These are phyloP conservation scores for Melieria crassipennis DNA, from an alignment of 2,888 invertebrate genomes.

Conservation along the genomic window DNA sequence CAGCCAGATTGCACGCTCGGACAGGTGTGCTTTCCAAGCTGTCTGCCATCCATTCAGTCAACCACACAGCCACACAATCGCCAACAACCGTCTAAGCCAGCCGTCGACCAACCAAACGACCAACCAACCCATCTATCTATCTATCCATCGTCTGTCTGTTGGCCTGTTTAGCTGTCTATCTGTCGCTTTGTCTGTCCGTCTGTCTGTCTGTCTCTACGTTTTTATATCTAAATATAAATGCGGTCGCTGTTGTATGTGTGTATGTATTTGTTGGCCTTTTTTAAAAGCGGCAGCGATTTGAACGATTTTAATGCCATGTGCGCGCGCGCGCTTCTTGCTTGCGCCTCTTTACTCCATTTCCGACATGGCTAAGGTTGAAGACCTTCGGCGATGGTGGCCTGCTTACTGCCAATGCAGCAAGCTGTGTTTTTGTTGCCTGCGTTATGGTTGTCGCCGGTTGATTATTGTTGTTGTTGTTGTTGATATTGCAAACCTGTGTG, in stretches of 20 bases:
- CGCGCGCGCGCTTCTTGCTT: constrained; percentile 8
- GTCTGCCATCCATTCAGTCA: neutral
- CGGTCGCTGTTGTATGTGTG: constrained; percentile 9
- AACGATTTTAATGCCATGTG: constrained; percentile 19
- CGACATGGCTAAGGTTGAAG: constrained; percentile 43
- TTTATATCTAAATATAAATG: constrained; percentile 50
- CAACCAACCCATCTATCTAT: neutral
- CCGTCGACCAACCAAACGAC: neutral
- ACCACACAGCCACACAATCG: no score
- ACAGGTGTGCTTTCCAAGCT: constrained; percentile 21
- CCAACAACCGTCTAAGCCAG: no score
- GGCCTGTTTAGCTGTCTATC: neutral
- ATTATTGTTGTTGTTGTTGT: neutral
- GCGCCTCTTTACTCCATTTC: constrained; percentile 37
- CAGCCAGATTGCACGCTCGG: constrained; percentile 10
- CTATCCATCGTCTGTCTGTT: neutral
- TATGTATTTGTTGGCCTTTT: constrained; percentile 10
- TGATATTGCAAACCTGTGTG: neutral
- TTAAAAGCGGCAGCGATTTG: constrained; percentile 19
- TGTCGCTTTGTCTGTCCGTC: neutral
- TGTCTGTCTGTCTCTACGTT: constrained; percentile 42
- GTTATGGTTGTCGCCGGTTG: neutral
- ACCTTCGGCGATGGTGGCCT: constrained; percentile 35
- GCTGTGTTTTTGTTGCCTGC: neutral
- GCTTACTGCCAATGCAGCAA: constrained; percentile 8